These are phyloP conservation scores for Nansenia antarctica DNA, from an alignment of 2,113 vertebrate species.

Conservation along the genomic window DNA sequence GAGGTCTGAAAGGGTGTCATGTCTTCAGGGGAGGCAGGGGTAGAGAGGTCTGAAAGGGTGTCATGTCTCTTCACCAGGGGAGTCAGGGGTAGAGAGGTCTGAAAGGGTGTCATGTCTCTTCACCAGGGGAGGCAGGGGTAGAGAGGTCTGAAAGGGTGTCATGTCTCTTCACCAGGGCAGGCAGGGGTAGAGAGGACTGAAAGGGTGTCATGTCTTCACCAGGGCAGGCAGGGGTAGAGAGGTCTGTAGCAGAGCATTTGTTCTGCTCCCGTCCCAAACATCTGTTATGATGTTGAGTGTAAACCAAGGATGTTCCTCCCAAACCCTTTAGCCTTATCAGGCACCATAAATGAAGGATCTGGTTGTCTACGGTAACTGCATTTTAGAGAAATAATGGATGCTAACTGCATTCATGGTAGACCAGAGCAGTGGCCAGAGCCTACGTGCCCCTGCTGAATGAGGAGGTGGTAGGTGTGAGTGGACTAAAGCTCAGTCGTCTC, in stretches of 20 bases:
- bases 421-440: not conserved
- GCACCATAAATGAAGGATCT: too few relatives aligned
- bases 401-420: not conserved
- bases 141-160: constrained; percentile 38
- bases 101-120: constrained; percentile 38
- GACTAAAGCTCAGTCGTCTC: constrained; percentile 13
- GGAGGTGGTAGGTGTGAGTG: not conserved
- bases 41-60: constrained; percentile 41
- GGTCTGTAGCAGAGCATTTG: constrained; percentile 7
- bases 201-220: constrained; percentile 31
- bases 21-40: constrained; percentile 25
- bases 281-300: not conserved
- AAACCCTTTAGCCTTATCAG: too few relatives aligned
- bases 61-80: constrained; percentile 18
- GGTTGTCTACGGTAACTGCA: too few relatives aligned
- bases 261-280: not conserved
- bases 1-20: constrained; percentile 34
- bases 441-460: not conserved
- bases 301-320: too few relatives aligned
- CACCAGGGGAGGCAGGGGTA: not conserved
- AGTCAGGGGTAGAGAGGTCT: too few relatives aligned
- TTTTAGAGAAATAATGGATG: not conserved
- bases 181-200: too few relatives aligned
- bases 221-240: too few relatives aligned
- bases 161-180: constrained; percentile 21